Percentiles rank a stretch among this genome's conserved stretches.
Evolutionary conservation across 1,140 invertebrate species (phyloP).

Genomic region (Wasmannia auropunctata): DNA sequence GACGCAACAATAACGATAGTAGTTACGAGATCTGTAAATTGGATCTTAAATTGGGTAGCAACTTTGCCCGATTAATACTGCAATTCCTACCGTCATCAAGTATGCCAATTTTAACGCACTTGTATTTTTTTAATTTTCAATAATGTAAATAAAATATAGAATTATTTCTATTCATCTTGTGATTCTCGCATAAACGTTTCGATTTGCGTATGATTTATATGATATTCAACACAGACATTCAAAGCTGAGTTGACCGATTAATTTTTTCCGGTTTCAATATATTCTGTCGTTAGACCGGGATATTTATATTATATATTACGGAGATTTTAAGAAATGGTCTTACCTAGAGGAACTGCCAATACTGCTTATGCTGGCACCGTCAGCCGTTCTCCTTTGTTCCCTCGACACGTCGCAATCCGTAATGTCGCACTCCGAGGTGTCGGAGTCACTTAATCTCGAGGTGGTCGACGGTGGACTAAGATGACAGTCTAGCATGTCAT

Average conservation of each 20-base stretch:
- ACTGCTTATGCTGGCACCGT: slow-evolving; percentile 93
- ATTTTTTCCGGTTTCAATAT: neutral
- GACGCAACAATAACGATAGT: slow-evolving; percentile 63
- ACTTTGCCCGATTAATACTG: slow-evolving; percentile 29
- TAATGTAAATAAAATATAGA: neutral
- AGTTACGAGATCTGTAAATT: slow-evolving; percentile 65
- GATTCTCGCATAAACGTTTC: neutral
- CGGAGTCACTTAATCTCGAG: slow-evolving; percentile 95
- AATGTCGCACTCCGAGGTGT: slow-evolving; percentile 96
- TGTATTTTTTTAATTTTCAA: neutral
- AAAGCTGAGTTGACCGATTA: neutral
- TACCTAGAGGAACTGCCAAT: slow-evolving; percentile 94
- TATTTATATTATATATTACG: neutral
- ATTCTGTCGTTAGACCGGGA: neutral
- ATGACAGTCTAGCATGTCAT: slow-evolving; percentile 90
- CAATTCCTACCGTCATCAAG: slow-evolving; percentile 44
- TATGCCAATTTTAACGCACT: neutral
- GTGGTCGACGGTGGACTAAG: slow-evolving; percentile 95
- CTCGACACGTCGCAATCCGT: slow-evolving; percentile 88
- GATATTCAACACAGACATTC: neutral
- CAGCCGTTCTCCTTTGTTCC: slow-evolving; percentile 87
- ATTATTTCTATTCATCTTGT: neutral
- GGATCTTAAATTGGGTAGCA: slow-evolving; percentile 39
- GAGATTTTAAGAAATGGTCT: slow-evolving; percentile 67
- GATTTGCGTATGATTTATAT: neutral